These are phyloP conservation scores for Puntigrus tetrazona DNA, from an alignment of 2,113 vertebrate genomes.

Conservation along the genomic window DNA sequence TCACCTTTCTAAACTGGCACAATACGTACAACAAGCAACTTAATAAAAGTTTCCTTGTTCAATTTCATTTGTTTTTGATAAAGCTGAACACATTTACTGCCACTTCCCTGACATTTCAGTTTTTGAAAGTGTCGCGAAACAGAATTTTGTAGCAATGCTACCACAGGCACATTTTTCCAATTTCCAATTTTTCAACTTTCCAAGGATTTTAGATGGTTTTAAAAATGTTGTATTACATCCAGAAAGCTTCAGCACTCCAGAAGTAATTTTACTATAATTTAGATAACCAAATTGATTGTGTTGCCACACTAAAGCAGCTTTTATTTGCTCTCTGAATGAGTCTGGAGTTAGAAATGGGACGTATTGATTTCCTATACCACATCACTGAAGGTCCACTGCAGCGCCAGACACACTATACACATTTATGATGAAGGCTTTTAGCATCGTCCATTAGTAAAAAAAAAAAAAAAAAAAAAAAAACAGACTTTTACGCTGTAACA, in stretches of 20 bases:
- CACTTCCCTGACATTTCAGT: background rate
- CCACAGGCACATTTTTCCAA: background rate
- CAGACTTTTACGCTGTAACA: conserved; percentile 16
- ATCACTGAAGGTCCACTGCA: conserved; percentile 42
- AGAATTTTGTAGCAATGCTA: background rate
- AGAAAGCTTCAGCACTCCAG: conserved; percentile 21
- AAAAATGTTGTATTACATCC: conserved; percentile 14
- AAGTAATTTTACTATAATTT: conserved; percentile 55
- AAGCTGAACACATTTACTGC: background rate
- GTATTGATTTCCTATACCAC: conserved; percentile 55
- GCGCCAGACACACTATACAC: conserved; percentile 27
- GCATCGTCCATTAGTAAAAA: conserved; percentile 34
- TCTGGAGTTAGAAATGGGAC: conserved; percentile 55
- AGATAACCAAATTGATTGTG: conserved; percentile 53
- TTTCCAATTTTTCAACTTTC: no score
- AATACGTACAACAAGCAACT: background rate
- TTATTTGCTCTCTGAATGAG: conserved; percentile 54
- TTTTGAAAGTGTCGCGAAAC: background rate
- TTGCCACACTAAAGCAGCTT: conserved; percentile 53
- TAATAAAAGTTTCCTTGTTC: background rate
- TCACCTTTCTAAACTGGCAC: background rate
- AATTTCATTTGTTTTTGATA: background rate
- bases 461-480: no score
- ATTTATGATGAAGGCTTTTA: conserved; percentile 36
- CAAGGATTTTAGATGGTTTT: conserved; percentile 38